A percentile compares a stretch with the other conserved stretches of the same genome.
phyloP scores from a whole-genome alignment of 2,797 vertebrate genomes.

The Thaleichthys pacificus region DNA sequence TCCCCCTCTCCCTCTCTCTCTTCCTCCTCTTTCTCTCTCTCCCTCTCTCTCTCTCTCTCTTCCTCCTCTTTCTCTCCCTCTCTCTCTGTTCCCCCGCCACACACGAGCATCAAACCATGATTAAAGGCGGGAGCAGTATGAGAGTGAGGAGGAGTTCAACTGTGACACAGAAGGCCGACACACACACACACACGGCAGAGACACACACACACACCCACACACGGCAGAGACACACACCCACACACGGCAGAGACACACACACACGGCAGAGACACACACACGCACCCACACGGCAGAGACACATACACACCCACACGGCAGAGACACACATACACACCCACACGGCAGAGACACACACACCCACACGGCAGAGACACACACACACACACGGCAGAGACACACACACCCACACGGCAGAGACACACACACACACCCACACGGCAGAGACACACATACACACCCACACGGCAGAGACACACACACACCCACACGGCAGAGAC shows the following conservation, averaged over 20 bases:
- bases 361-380: neutral
- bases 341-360: neutral
- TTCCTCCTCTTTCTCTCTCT: neutral
- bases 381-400: neutral
- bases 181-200: neutral
- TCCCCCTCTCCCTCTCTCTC: neutral
- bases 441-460: neutral
- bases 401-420: neutral
- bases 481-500: neutral
- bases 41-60: neutral
- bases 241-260: neutral
- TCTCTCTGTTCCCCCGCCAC: neutral
- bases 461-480: neutral
- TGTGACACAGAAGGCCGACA: neutral
- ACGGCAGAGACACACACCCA: neutral
- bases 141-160: neutral
- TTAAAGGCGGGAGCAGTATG: neutral
- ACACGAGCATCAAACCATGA: constrained; percentile 3
- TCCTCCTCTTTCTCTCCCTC: neutral
- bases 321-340: neutral
- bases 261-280: neutral
- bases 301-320: constrained; percentile 3
- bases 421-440: constrained; percentile 3
- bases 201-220: neutral
- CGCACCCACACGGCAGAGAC: neutral